phyloP scores from a whole-genome alignment of 2,113 vertebrate species.

The Festucalex cinctus region DNA sequence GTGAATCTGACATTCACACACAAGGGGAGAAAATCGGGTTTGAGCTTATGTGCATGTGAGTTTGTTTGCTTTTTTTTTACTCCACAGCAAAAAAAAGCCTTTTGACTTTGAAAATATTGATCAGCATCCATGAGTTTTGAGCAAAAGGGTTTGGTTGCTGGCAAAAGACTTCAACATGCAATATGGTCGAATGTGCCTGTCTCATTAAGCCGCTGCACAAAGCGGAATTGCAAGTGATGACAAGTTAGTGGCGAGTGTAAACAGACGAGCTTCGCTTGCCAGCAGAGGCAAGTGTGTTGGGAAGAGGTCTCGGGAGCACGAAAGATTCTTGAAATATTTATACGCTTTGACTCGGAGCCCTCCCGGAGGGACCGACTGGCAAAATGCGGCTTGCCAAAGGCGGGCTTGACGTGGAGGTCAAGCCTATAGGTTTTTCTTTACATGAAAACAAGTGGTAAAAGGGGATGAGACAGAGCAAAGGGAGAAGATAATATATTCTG shows the following conservation, averaged over 20 bases:
- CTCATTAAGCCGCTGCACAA: slow-evolving; percentile 53
- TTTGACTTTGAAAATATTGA: slow-evolving; percentile 48
- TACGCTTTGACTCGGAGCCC: slow-evolving; percentile 79
- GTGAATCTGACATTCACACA: slow-evolving; percentile 40
- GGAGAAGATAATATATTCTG: slow-evolving; percentile 74
- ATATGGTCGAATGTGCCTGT: slow-evolving; percentile 35
- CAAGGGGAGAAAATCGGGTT: slow-evolving; percentile 26
- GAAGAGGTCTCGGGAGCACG: slow-evolving; percentile 61
- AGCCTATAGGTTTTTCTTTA: slow-evolving; percentile 83
- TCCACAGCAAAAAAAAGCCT: slow-evolving; percentile 13
- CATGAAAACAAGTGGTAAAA: slow-evolving; percentile 81
- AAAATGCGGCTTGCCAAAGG: slow-evolving; percentile 79
- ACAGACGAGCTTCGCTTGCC: slow-evolving; percentile 49
- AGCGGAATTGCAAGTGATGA: slow-evolving; percentile 48
- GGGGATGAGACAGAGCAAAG: slow-evolving; percentile 41
- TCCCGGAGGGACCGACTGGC: slow-evolving; percentile 77
- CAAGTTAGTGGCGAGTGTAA: slow-evolving; percentile 54
- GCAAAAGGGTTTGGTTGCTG: slow-evolving; percentile 42
- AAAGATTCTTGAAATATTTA: slow-evolving; percentile 85
- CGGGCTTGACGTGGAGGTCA: slow-evolving; percentile 77
- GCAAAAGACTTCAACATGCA: slow-evolving; percentile 53
- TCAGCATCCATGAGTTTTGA: slow-evolving; percentile 41
- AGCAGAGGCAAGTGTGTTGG: slow-evolving; percentile 51
- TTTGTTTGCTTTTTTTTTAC: not conserved
- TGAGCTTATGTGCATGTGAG: slow-evolving; percentile 20